Evolutionary conservation across 2,113 vertebrate genomes (phyloP).

Genomic region (Panthera uncia): DNA sequence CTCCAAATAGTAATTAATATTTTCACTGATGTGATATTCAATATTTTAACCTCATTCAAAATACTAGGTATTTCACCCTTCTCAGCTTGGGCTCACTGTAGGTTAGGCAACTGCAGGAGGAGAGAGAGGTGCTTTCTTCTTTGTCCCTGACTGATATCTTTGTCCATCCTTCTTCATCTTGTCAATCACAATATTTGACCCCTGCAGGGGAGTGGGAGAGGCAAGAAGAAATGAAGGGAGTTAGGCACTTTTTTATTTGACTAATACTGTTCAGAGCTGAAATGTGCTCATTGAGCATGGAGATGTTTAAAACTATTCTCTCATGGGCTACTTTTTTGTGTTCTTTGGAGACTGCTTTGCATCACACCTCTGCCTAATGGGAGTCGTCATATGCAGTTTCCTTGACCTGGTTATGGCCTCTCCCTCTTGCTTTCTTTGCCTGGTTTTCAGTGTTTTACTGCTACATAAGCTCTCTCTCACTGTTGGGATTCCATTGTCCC

Average conservation of each 20-base stretch:
- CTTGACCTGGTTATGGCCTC: not conserved
- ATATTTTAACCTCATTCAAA: slow-evolving; percentile 10
- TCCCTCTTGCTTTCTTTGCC: not conserved
- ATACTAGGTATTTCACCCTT: not conserved
- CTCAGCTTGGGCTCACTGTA: not conserved
- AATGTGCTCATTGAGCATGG: not conserved
- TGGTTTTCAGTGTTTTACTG: not conserved
- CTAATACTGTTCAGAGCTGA: not conserved
- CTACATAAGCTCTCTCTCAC: not conserved
- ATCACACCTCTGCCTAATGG: not conserved
- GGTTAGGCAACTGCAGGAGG: not conserved
- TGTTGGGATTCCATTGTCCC: not conserved
- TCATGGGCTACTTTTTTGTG: not conserved
- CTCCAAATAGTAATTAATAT: not conserved
- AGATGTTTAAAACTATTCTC: not conserved
- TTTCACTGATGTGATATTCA: slow-evolving; percentile 33
- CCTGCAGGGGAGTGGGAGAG: rapidly evolving
- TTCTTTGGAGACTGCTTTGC: not conserved
- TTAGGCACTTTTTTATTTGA: not conserved
- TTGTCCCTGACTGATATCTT: not conserved
- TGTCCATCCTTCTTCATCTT: not conserved
- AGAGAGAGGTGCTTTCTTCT: not conserved
- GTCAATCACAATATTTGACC: not conserved
- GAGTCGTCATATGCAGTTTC: not conserved
- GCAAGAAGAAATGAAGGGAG: not conserved